Percentiles rank a stretch among this genome's conserved stretches.
Evolutionary conservation across 2,113 vertebrate species (phyloP).

Genomic region (Bos javanicus): DNA sequence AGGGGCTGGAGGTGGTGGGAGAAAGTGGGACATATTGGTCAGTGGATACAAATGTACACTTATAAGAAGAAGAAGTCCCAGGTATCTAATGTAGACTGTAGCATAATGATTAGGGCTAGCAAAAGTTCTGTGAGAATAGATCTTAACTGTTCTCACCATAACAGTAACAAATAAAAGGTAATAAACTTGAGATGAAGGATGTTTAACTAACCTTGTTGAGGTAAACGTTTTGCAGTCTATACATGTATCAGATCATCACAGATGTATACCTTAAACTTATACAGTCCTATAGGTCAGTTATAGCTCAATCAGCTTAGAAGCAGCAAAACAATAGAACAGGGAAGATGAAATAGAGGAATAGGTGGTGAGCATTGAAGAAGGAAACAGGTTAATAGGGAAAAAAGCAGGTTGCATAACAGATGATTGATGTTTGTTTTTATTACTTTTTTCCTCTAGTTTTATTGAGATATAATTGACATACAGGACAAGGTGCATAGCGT

Average conservation of each 20-base stretch:
- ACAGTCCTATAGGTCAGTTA: background rate
- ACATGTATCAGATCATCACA: background rate
- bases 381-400: background rate
- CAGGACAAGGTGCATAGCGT: background rate
- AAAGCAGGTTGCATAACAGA: background rate
- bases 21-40: background rate
- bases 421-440: background rate
- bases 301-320: background rate
- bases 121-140: background rate
- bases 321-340: background rate
- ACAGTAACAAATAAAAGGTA: background rate
- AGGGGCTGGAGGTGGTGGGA: too few relatives aligned
- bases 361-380: background rate
- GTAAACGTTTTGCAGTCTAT: background rate
- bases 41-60: background rate
- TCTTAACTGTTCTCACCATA: background rate
- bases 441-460: background rate
- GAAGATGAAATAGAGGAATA: background rate
- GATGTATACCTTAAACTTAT: background rate
- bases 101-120: background rate
- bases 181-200: background rate
- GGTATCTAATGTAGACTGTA: background rate
- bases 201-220: background rate
- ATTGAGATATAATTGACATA: background rate
- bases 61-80: background rate